Base-by-base conservation (phyloP, 2,888 invertebrate genomes). In the Neria commutata region DNA sequence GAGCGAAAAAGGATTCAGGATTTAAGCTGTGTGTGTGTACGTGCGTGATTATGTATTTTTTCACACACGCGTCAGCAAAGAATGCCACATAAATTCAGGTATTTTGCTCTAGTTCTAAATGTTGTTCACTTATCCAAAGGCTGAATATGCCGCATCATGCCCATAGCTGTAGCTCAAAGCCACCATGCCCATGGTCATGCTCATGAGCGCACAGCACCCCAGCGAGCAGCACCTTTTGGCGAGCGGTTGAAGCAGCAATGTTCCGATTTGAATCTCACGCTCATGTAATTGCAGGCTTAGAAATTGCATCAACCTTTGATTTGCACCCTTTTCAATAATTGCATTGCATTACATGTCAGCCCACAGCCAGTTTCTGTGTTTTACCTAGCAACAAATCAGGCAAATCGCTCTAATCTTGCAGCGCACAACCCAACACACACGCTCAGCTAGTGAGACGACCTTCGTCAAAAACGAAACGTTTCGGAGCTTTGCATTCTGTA, bases 191-290 rank as follows among this genome's bases (percentile, higher is more conserved):
- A n/a, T n/a, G n/a, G n/a, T n/a, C n/a, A n/a, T n/a, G n/a, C n/a
- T n/a, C n/a, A n/a, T n/a, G n/a, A n/a, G 37, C 37, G 8, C 3
- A n/a, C 37, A 37, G 37, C 10, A 4, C 8, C 37, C 42, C 21
- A 14, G 42, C 42, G 3, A 4, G 8, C n/a, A 4, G n/a, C 4
- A n/a, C 37, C 37, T 37, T 37, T 37, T 4, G 14, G 6, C 16
- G 6, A n/a, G 4, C 37, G 37, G 37, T n/a, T 19, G 48, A 23
- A 42, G 47, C 46, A 34, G 48, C 51, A 21, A 42, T 59, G 58
- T 63, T 64, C 68, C 60, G 64, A 65, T 68, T 63, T 61, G 46
- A 70, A 72, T 76, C 68, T 68, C 70, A 68, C 66, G 68, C n/a
- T n/a, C 74, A 69, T 69, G 64, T 74, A 75, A 75, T 76, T 67